Percentiles rank a stretch among this genome's conserved stretches.
phyloP scores from a whole-genome alignment of 2,797 vertebrate species.

The Micromesistius poutassou region DNA sequence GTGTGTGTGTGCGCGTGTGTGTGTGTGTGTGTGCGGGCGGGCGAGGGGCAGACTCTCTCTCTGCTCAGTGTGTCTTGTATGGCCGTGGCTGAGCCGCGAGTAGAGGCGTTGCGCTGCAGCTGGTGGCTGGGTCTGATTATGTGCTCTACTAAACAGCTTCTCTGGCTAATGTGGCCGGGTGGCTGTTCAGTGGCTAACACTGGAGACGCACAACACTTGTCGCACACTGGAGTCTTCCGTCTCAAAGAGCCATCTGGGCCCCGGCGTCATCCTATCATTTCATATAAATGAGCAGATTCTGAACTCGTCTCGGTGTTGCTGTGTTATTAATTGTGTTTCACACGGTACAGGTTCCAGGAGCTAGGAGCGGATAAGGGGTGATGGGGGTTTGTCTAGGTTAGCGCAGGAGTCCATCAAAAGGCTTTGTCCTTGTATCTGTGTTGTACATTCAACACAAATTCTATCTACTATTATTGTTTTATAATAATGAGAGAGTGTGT shows the following conservation, averaged over 20 bases:
- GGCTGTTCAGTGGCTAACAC: slow-evolving; percentile 60
- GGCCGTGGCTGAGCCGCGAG: slow-evolving; percentile 47
- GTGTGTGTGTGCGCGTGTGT: background rate
- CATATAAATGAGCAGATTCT: background rate
- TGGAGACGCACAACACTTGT: slow-evolving; percentile 52
- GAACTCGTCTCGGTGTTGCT: background rate
- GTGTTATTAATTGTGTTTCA: background rate
- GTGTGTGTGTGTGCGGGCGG: background rate
- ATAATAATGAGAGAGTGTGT: background rate
- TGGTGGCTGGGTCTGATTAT: slow-evolving; percentile 78
- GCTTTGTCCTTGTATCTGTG: background rate
- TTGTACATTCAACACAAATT: background rate
- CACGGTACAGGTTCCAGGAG: background rate
- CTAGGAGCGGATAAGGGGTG: background rate
- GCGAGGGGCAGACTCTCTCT: background rate
- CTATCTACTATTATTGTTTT: background rate
- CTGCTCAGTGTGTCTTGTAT: slow-evolving; percentile 33
- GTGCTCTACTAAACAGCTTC: slow-evolving; percentile 80
- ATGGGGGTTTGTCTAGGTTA: background rate
- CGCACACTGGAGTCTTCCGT: slow-evolving; percentile 33
- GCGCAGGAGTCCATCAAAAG: background rate
- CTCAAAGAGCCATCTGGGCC: slow-evolving; percentile 53
- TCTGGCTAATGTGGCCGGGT: slow-evolving; percentile 61
- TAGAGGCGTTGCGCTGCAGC: slow-evolving; percentile 69
- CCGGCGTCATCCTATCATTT: slow-evolving; percentile 19